A percentile compares a stretch with the other conserved stretches of the same genome.
Conservation (phyloP, 2,888 invertebrate genomes). For the Lasioglossum figueresi region DNA sequence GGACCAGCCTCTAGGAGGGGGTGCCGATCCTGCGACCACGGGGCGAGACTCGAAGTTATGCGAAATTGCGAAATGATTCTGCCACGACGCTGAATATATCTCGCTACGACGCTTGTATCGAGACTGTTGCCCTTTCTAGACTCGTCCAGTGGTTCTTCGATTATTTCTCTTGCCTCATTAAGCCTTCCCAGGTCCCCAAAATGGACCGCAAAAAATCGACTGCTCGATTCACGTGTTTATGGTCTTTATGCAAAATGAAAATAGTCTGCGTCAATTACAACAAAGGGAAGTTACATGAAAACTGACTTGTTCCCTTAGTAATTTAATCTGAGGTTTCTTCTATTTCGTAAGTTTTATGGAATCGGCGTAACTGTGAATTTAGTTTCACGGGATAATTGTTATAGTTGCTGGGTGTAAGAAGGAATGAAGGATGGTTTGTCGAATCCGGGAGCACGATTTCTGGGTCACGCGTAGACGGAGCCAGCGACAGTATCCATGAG, state of each 20-base stretch:
- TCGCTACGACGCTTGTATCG: background rate
- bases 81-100: background rate
- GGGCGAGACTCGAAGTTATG: conserved; percentile 62
- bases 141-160: background rate
- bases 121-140: background rate
- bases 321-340: background rate
- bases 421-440: background rate
- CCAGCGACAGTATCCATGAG: background rate
- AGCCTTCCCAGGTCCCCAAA: background rate
- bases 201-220: background rate
- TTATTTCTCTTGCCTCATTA: background rate
- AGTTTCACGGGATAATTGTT: background rate
- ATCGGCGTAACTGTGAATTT: background rate
- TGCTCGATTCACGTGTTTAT: background rate
- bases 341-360: too few species aligned
- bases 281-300: too few species aligned
- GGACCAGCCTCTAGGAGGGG: conserved; percentile 51
- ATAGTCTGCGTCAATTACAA: too few species aligned
- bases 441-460: background rate
- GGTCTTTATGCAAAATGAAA: background rate
- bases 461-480: background rate
- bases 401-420: background rate
- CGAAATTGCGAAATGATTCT: conserved; percentile 58
- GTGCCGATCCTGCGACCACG: conserved; percentile 63
- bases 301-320: too few species aligned